Conservation (phyloP, 2,797 vertebrate species). For the Gymnoscopelus microlampas region DNA sequence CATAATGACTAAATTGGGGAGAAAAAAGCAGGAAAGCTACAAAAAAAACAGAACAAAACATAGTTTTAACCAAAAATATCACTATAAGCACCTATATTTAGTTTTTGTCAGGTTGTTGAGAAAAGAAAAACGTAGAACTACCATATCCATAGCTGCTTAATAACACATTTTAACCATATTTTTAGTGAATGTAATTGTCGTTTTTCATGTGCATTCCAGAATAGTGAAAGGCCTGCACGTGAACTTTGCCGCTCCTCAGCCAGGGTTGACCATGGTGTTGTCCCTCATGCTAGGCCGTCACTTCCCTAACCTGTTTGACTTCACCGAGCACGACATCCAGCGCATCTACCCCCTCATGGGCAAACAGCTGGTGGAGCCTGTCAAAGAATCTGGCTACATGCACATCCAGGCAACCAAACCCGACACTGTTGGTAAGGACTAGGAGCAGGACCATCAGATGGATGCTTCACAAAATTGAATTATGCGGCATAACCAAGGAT, state of each 20-base stretch:
- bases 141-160: no score
- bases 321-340: slow-evolving; percentile 77
- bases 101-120: no score
- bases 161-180: background rate
- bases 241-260: slow-evolving; percentile 73
- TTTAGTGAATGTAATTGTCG: background rate
- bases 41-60: no score
- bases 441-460: no score
- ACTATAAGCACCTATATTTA: no score
- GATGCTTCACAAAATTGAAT: no score
- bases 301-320: slow-evolving; percentile 84
- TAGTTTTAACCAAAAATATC: no score
- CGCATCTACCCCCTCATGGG: slow-evolving; percentile 79
- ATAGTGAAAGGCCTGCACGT: slow-evolving; percentile 86
- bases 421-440: slow-evolving; percentile 86
- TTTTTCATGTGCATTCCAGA: slow-evolving; percentile 48
- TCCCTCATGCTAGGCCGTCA: slow-evolving; percentile 80
- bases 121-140: no score
- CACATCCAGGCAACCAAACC: slow-evolving; percentile 93
- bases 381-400: slow-evolving; percentile 88
- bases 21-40: no score
- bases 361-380: slow-evolving; percentile 71
- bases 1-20: no score
- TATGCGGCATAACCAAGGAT: no score
- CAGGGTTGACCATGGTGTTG: slow-evolving; percentile 48